These are phyloP conservation scores for Drymonia ruficornis DNA, from an alignment of 2,888 invertebrate genomes.

Conservation along the genomic window DNA sequence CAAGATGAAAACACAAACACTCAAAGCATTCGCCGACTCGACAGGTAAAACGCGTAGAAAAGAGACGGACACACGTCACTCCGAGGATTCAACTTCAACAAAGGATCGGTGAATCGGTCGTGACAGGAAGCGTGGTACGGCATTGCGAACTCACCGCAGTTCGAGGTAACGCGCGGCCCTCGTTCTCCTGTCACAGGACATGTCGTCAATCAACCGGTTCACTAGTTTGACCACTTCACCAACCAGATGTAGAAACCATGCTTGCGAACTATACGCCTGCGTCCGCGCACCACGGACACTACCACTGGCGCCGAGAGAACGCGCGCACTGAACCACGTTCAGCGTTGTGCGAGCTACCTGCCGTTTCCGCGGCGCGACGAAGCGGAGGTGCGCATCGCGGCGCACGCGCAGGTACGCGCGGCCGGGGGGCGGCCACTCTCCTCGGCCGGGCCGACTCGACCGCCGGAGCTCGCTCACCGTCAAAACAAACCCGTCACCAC, in stretches of 20 bases:
- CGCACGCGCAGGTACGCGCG: constrained; percentile 73
- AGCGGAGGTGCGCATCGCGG: constrained; percentile 81
- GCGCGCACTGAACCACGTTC: constrained; percentile 79
- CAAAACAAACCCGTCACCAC: constrained; percentile 51
- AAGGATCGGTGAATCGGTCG: constrained; percentile 67
- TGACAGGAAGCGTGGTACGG: constrained; percentile 69
- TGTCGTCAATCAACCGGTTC: constrained; percentile 69
- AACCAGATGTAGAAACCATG: constrained; percentile 71
- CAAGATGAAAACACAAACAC: constrained; percentile 53
- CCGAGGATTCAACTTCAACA: constrained; percentile 77
- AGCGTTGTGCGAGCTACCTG: constrained; percentile 72
- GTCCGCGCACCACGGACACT: constrained; percentile 78
- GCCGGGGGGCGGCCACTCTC: constrained; percentile 53
- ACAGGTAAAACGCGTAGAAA: constrained; percentile 69
- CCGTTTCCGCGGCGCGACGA: constrained; percentile 73
- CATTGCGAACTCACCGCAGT: constrained; percentile 80
- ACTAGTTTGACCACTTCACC: constrained; percentile 76
- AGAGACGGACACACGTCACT: constrained; percentile 76
- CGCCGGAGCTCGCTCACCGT: constrained; percentile 40
- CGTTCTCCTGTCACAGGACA: constrained; percentile 83
- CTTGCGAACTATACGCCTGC: constrained; percentile 67
- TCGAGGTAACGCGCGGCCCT: constrained; percentile 81
- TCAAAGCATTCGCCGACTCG: constrained; percentile 54
- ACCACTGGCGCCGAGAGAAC: constrained; percentile 82
- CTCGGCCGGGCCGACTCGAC: constrained; percentile 41